Base-by-base conservation (phyloP, 2,888 invertebrate species). In the Kuschelorhynchus macadamiae region DNA sequence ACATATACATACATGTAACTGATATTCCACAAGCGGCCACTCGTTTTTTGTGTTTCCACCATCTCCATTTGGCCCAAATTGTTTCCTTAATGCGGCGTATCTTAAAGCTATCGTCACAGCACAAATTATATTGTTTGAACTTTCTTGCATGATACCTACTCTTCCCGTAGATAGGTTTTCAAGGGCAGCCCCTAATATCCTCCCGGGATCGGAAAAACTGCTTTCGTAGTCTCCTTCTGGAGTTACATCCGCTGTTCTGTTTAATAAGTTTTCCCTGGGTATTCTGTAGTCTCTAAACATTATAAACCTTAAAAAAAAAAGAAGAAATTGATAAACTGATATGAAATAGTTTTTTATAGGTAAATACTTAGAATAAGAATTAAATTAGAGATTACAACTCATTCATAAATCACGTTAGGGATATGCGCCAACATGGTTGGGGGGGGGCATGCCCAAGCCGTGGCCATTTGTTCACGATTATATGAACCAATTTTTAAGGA, bases 261-360 rank as follows among this genome's bases (percentile, higher is more conserved):
- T 96, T 57, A 97, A 85, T 0, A 97, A 86, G 81, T 92, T 92
- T 78, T 91, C 92, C 56, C 92, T 88, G 0, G 96, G 94, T 83
- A 97, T 93, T 78, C 93, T 88, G 83, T 94, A 95, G 76, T 94
- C 90, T 79, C 93, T 89, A 85, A 97, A 96, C 85, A 94, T 89
- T 71, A 95, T 88, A 81, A 95, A 96, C 9, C 93, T 92, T 33
- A 39, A 72, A 66, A 16, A 61, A 61, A 32, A 36, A 47, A n/a
- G n/a, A n/a, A n/a, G n/a, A n/a, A n/a, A n/a, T n/a, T n/a, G n/a
- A n/a, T n/a, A n/a, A n/a, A n/a, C n/a, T n/a, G n/a, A n/a, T n/a
- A n/a, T n/a, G n/a, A n/a, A n/a, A n/a, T n/a, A n/a, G n/a, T n/a
- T n/a, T n/a, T n/a, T n/a, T n/a, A n/a, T n/a, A n/a, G n/a, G n/a